These are phyloP conservation scores for Podabrus alpinus DNA, from an alignment of 2,888 invertebrate species.

Conservation along the genomic window DNA sequence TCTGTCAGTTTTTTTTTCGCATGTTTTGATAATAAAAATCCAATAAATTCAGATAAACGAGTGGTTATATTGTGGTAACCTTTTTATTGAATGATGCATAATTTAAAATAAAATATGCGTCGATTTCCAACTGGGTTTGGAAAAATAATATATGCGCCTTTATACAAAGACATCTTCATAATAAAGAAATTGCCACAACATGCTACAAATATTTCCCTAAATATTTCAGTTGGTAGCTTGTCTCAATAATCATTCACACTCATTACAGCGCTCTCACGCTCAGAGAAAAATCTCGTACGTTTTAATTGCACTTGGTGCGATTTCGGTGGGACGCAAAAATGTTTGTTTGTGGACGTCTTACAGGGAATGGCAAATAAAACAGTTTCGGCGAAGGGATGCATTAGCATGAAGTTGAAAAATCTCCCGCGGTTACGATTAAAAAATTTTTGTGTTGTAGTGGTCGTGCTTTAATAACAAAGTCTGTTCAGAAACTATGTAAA, in stretches of 20 bases:
- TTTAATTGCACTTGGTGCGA: neutral
- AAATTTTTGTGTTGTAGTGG: constrained; percentile 17
- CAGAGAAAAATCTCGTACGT: neutral
- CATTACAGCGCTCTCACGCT: constrained; percentile 24
- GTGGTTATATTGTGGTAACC: neutral
- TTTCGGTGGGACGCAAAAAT: neutral
- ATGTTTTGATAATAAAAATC: neutral
- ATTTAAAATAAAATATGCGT: constrained; percentile 27
- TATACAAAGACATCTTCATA: constrained; percentile 32
- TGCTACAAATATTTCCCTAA: constrained; percentile 46
- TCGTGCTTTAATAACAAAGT: constrained; percentile 30
- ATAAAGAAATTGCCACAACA: constrained; percentile 41
- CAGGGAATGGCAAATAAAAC: neutral
- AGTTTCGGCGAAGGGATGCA: neutral
- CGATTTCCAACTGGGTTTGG: constrained; percentile 28
- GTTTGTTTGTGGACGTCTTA: neutral
- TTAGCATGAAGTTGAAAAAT: neutral
- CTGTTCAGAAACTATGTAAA: constrained; percentile 43
- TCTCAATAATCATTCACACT: constrained; percentile 32
- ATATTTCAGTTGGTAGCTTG: constrained; percentile 44
- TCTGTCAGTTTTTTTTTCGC: neutral
- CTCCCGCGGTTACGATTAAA: neutral
- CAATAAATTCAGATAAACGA: neutral
- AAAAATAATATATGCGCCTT: constrained; percentile 20
- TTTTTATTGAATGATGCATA: constrained; percentile 1